Base-by-base conservation (phyloP, 2,888 invertebrate genomes). In the Agelastica alni region DNA sequence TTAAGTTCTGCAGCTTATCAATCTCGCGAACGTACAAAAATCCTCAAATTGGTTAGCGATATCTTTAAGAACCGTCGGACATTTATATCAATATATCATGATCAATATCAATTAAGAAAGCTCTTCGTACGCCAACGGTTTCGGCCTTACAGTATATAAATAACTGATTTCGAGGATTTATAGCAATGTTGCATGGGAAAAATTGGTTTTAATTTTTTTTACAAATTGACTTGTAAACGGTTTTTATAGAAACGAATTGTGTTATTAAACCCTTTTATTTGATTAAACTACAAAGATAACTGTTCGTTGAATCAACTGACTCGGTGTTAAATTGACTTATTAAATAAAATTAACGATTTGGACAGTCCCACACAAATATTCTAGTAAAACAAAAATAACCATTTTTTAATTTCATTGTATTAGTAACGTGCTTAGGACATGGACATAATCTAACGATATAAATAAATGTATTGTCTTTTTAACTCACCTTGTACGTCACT, bases 221-320 rank as follows among this genome's bases (percentile, higher is more conserved):
- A 16, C 18, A 34, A 45, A 45, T 45, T 45, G 45, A 45, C 20
- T 28, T 45, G 44, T 44, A 44, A 20, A 32, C 12, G 18, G 31
- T 31, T 32, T 44, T 44, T 43, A 18, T 37, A 16, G 37, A 9
- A 26, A 37, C 10, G 20, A 37, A 37, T 37, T 20, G 17, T 37
- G 37, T 37, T 17, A 10, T 20, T 37, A 18, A 20, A 37, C 14
- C 10, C 37, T n/a, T 17, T 37, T 37, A n/a, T 37, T 37, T 10
- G 37, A 37, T 37, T 10, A 37, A 37, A 4, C n/a, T 12, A 37
- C 18, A 7, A 37, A 37, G 20, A 17, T 26, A 26, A 9, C 26
- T 6, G 26, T 26, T 26, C 26, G 26, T 7, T 7, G 9, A 26
- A 26, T 6, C 26, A 26, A 26, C 26, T 26, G 26, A 7, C 26